These are phyloP conservation scores for Cheilosia impressa DNA, from an alignment of 2,888 invertebrate genomes.

Conservation along the genomic window DNA sequence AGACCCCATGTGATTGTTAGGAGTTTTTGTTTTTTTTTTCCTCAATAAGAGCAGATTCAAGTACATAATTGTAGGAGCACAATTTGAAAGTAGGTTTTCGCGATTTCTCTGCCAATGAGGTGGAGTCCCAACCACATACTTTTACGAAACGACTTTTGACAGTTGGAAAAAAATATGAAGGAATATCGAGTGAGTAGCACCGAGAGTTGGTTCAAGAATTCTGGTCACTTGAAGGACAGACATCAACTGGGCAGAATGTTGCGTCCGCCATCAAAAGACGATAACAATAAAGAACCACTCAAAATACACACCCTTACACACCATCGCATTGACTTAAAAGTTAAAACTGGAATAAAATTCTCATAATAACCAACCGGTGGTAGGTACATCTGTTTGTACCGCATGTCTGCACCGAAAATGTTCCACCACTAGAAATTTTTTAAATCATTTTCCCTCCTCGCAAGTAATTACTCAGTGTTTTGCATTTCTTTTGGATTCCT, in stretches of 20 bases:
- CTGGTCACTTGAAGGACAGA: too few relatives aligned
- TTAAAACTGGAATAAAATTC: background rate
- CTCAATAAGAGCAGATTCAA: too few relatives aligned
- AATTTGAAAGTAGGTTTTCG: too few relatives aligned
- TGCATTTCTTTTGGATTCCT: conserved; percentile 40
- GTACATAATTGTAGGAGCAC: too few relatives aligned
- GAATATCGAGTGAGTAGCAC: too few relatives aligned
- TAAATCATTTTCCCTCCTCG: conserved; percentile 32
- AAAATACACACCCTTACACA: background rate
- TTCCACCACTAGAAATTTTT: background rate
- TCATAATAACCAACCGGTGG: background rate
- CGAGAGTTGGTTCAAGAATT: too few relatives aligned
- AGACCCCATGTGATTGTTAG: too few relatives aligned
- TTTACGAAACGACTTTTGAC: too few relatives aligned
- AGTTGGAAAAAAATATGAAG: too few relatives aligned
- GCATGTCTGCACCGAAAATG: background rate
- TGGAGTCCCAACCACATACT: too few relatives aligned
- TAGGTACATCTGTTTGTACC: background rate
- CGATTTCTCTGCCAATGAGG: too few relatives aligned
- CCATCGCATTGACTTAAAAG: conserved; percentile 2
- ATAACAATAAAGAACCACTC: conserved; percentile 7
- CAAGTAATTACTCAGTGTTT: conserved; percentile 45
- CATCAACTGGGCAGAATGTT: background rate
- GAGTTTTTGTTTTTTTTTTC: too few relatives aligned
- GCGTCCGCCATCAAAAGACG: background rate